Percentiles rank a stretch among this genome's conserved stretches.
Evolutionary conservation across 2,113 vertebrate genomes (phyloP).

Genomic region (Hyla sarda): DNA sequence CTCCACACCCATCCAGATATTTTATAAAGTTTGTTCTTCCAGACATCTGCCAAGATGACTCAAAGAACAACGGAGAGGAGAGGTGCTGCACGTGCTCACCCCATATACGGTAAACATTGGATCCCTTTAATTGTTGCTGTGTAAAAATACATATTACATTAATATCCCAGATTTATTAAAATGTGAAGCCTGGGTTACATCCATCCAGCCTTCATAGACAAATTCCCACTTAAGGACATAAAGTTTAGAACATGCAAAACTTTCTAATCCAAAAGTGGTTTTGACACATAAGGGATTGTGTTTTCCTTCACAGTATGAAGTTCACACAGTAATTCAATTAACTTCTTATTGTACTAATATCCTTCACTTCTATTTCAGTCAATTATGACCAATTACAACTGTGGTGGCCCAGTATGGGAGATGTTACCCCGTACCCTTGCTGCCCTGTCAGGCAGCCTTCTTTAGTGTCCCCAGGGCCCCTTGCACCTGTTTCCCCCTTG

Average conservation of each 20-base stretch:
- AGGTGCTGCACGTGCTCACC: neutral
- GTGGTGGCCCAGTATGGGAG: no score
- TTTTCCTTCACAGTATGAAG: neutral
- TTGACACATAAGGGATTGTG: neutral
- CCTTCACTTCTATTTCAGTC: neutral
- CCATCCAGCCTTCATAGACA: neutral
- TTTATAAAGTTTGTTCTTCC: conserved; percentile 1
- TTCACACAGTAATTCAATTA: neutral
- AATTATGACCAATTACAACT: neutral
- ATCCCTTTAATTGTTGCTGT: conserved; percentile 15
- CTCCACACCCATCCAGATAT: conserved; percentile 4
- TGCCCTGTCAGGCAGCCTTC: no score
- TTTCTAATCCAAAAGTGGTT: neutral
- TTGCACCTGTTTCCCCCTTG: no score
- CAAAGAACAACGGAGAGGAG: neutral
- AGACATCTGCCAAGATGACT: conserved; percentile 25
- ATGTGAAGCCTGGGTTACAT: neutral
- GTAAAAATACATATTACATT: conserved; percentile 42
- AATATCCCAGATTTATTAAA: conserved; percentile 35
- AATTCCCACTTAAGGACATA: conserved; percentile 42
- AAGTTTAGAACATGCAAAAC: neutral
- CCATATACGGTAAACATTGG: conserved; percentile 39
- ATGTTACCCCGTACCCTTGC: no score
- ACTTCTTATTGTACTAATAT: neutral
- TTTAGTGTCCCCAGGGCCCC: no score